phyloP scores from a whole-genome alignment of 2,113 vertebrate genomes.

The Chelonoidis abingdonii region DNA sequence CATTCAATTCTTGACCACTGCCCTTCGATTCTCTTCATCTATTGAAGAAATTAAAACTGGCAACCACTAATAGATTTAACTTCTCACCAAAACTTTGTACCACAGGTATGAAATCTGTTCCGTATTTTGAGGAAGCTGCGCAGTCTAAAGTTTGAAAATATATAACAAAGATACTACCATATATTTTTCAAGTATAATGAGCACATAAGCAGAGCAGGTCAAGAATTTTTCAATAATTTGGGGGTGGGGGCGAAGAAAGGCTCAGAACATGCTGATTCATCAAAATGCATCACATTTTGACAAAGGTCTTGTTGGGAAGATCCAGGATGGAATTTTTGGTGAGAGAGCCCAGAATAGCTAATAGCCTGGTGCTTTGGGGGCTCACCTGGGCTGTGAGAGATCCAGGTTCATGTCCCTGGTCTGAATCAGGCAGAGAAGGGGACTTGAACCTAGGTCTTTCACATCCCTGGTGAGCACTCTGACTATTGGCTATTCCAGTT shows the following conservation, averaged over 20 bases:
- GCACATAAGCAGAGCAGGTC: neutral
- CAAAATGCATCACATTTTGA: neutral
- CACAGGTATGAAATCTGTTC: neutral
- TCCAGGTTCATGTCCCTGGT: neutral
- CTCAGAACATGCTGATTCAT: neutral
- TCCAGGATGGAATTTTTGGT: neutral
- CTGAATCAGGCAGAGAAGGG: neutral
- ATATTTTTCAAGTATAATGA: neutral
- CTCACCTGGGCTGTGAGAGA: neutral
- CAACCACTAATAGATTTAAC: neutral
- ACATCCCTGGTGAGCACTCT: neutral
- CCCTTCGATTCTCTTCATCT: neutral
- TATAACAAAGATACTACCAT: neutral
- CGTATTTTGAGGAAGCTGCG: neutral
- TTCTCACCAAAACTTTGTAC: neutral
- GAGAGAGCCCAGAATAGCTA: neutral
- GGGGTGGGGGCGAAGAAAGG: no score
- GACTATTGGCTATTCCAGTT: neutral
- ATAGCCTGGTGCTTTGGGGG: neutral
- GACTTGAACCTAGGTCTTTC: neutral
- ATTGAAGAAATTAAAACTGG: neutral
- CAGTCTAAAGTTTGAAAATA: neutral
- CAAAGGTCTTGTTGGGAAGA: neutral
- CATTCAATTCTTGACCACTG: fast-evolving
- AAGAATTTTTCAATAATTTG: neutral